Base-by-base conservation (phyloP, 2,888 invertebrate species). In the Cantharis lateralis region DNA sequence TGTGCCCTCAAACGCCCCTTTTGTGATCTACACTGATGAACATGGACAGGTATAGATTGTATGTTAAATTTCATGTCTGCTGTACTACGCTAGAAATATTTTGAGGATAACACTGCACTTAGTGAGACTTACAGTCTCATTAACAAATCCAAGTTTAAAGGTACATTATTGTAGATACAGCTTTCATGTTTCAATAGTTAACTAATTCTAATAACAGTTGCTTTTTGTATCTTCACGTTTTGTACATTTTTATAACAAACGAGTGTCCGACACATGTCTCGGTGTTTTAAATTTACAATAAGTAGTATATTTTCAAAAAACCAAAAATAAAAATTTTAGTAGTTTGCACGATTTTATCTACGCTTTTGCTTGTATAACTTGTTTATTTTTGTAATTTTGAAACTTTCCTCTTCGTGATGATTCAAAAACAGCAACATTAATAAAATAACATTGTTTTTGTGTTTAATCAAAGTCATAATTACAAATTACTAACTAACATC, bases 21-120 rank as follows among this genome's bases (percentile, higher is more conserved):
- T 94, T 93, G 96, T 96, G 92, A 94, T 95, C 92, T 96, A 96
- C 94, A 96, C 96, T 92, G 96, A 96, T 92, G 95, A 95, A 90
- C 95, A 95, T 92, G 96, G 95, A 93, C 96, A 96, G 96, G 96
- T 96, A 95, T 91, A 91, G 90, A 87, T 85, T 86, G 88, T 84
- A 83, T 87, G 85, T 86, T 87, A 85, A 84, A 85, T 83, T 83
- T 85, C 85, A 84, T 87, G 88, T 87, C 85, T 83, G 87, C 87
- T 88, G 87, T 86, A 85, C 87, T 85, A 85, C 84, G 81, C 80
- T 82, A 80, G 78, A 80, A 15, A 70, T 68, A 62, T 66, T 73
- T 74, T 28, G 73, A 69, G 74, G 77, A 75, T 70, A 72, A 72
- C 70, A 26, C 75, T 71, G 70, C 71, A 77, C 76, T 70, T 72